phyloP scores from a whole-genome alignment of 2,888 invertebrate species.

The Dryobota labecula region DNA sequence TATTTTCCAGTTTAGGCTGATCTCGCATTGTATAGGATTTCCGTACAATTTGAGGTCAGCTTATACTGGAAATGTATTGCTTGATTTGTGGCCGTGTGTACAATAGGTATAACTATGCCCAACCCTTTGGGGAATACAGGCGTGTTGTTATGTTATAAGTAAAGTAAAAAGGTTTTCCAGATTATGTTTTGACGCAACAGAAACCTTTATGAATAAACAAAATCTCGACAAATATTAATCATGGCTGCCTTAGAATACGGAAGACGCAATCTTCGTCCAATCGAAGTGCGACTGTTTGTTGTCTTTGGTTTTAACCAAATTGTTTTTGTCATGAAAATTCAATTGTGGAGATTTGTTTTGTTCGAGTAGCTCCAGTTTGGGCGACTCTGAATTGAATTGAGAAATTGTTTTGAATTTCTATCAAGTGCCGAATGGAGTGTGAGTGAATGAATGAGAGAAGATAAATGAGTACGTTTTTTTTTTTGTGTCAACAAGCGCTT shows the following conservation, averaged over 20 bases:
- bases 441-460: too few species aligned
- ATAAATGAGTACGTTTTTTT: too few species aligned
- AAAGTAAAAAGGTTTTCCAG: not conserved
- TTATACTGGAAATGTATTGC: too few species aligned
- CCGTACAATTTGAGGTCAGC: too few species aligned
- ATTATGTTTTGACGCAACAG: not conserved
- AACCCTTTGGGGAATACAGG: too few species aligned
- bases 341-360: conserved; percentile 61
- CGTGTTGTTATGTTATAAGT: too few species aligned
- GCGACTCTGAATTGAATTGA: conserved; percentile 43
- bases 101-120: too few species aligned
- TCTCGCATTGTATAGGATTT: too few species aligned
- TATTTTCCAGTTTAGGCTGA: too few species aligned
- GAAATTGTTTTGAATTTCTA: conserved; percentile 44
- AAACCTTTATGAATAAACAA: not conserved
- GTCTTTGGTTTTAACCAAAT: conserved; percentile 52
- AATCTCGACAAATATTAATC: conserved; percentile 43
- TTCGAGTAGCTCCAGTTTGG: conserved; percentile 14
- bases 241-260: conserved; percentile 13
- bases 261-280: conserved; percentile 34
- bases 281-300: conserved; percentile 51
- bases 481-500: too few species aligned
- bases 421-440: conserved; percentile 10
- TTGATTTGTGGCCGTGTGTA: too few species aligned
- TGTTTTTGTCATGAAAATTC: conserved; percentile 65